Evolutionary conservation across 35 echinoderm and acorn worm genomes (phyloP), one percentile per base, ranked within the genome.

Genomic region (Patiria miniata): DNA sequence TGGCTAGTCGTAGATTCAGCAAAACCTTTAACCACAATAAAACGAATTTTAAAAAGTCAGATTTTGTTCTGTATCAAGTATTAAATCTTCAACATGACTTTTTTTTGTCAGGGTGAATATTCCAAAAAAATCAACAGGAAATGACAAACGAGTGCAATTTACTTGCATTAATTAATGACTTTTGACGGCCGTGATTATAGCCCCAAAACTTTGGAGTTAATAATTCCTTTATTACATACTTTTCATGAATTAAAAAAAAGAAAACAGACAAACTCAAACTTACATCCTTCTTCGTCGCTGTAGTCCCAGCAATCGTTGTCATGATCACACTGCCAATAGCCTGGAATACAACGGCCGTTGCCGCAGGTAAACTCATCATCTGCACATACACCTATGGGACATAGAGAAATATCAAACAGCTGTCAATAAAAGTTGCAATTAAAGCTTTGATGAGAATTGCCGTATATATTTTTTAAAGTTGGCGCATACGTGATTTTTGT

Each of bases 231-330:
- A n/a, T n/a, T n/a, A n/a, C n/a, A n/a, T n/a, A n/a, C n/a, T n/a
- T n/a, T n/a, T n/a, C n/a, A n/a, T n/a, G n/a, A n/a, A n/a, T n/a
- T n/a, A n/a, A n/a, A n/a, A n/a, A n/a, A 6, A 6, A 4, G 42
- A 47, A 12, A 47, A 12, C 4, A 47, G 42, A 47, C 4, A 12
- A 47, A 12, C 12, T 47, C 12, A 4, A 28, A 68, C 60, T 52
- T 30, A 40, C 85, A 87, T 42, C 37, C 68, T 78, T 78, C 30
- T 51, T 87, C 85, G 36, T 87, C 85, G 14, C 61, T 77, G 26
- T 36, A 37, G 37, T 87, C 85, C 60, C 65, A 51, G 68, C 85
- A 87, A 19, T 87, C 85, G 77, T 78, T 52, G 40, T 87, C 60
- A 38, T 77, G 21, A 39, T 87, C 85, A 78, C 85, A 87, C 5